Evolutionary conservation across 1,140 invertebrate species (phyloP).

Genomic region (Hestina assimilis): DNA sequence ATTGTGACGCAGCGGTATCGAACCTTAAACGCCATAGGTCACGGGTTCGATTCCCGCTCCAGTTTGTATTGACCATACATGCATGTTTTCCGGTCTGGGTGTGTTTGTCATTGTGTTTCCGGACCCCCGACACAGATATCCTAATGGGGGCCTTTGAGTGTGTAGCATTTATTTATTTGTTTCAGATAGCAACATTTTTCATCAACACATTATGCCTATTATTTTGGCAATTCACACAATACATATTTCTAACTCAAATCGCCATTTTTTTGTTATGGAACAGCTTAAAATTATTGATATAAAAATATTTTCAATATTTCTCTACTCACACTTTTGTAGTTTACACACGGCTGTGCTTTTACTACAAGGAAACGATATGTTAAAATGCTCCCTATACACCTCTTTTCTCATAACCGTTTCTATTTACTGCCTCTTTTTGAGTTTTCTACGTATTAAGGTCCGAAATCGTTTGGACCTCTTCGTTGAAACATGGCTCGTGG

Average conservation of each 20-base stretch:
- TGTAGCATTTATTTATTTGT: no score
- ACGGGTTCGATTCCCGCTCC: no score
- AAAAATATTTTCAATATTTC: conserved; percentile 69
- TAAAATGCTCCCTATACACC: conserved; percentile 84
- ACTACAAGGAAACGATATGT: conserved; percentile 79
- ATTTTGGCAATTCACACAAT: conserved; percentile 89
- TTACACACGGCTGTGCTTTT: conserved; percentile 73
- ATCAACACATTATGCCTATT: conserved; percentile 75
- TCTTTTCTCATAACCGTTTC: conserved; percentile 60
- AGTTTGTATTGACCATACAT: no score
- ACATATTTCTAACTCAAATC: conserved; percentile 86
- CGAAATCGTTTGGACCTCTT: conserved; percentile 45
- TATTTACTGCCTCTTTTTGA: conserved; percentile 55
- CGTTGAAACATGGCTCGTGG: conserved; percentile 45
- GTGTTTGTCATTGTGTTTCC: no score
- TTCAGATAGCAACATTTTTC: conserved; percentile 58
- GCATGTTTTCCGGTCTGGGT: no score
- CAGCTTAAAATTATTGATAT: conserved; percentile 81
- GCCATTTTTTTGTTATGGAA: conserved; percentile 82
- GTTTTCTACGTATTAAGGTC: conserved; percentile 49
- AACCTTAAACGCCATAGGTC: no score
- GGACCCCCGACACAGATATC: no score
- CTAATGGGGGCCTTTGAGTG: no score
- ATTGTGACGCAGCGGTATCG: no score
- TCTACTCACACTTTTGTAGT: conserved; percentile 81